Evolutionary conservation across 2,797 vertebrate genomes (phyloP), one percentile per base, ranked within the genome.

Genomic region (Fratercula arctica): DNA sequence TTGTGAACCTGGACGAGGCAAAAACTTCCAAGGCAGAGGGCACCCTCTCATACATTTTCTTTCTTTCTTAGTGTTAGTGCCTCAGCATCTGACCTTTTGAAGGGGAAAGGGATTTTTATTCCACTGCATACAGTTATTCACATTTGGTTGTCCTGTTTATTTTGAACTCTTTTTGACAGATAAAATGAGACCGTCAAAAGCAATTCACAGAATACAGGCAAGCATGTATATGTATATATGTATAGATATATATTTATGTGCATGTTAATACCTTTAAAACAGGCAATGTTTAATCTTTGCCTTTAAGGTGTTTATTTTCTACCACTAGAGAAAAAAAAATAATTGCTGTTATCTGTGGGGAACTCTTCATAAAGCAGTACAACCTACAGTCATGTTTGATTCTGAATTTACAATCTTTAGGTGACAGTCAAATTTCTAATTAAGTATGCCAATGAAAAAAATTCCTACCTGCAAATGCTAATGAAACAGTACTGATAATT

Each of bases 401-500:
- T 82, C 33, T 91, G 43, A 91, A 85, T 56, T 91, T 94, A 76
- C 37, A 61, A 68, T 85, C 75, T 88, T 84, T 24, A 89, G 20
- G 64, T 54, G 19, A 66, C 48, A 93, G 45, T 31, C n/a, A 86
- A 67, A 61, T 31, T 84, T 94, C 51, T 86, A 93, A 83, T 85
- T 82, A 84, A 70, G 7, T 60, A 67, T 51, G 45, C 4, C 39
- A 94, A 41, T 11, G 15, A 35, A 88, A 93, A 82, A 50, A 51
- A 16, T 16, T 76, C 37, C 35, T 73, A 85, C 48, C 79, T 95
- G 54, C 29, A 91, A 94, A 82, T 80, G n/a, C 29, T 94, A 91
- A 82, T 66, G 50, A 80, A 89, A 92, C 23, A 85, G 78, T 60
- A 89, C 43, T 88, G 51, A 83, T 83, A 87, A 93, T 87, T 87